A percentile compares a stretch with the other conserved stretches of the same genome.
Conservation (phyloP, 1,140 invertebrate genomes). For the honey bee (Apis mellifera) region DNA sequence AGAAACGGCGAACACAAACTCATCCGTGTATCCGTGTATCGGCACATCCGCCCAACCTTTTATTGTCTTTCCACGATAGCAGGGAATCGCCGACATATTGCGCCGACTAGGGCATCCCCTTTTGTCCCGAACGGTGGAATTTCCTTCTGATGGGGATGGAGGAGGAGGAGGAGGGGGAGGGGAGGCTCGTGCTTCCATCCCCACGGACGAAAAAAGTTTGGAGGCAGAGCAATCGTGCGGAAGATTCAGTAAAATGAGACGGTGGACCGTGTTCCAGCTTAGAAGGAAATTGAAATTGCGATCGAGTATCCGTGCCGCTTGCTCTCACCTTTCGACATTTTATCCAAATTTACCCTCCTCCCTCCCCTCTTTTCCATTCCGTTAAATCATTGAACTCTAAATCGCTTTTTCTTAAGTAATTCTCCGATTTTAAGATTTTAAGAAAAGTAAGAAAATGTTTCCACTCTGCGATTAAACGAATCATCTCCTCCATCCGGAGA, state of each 20-base stretch:
- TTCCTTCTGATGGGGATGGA: slow-evolving; percentile 49
- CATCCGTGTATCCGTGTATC: background rate
- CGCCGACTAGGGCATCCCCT: slow-evolving; percentile 1
- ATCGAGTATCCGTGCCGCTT: background rate
- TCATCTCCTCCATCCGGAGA: too few relatives aligned
- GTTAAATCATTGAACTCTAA: too few relatives aligned
- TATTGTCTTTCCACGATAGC: slow-evolving; percentile 29
- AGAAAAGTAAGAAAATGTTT: too few relatives aligned
- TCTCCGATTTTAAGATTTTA: too few relatives aligned
- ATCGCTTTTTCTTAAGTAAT: too few relatives aligned
- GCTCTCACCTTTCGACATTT: too few relatives aligned
- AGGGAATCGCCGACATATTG: slow-evolving; percentile 49
- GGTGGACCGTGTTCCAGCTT: background rate
- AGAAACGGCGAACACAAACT: background rate
- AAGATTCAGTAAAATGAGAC: slow-evolving; percentile 30
- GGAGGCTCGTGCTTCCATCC: slow-evolving; percentile 15
- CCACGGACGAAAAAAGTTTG: slow-evolving; percentile 44
- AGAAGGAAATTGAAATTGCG: slow-evolving; percentile 29
- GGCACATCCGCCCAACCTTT: background rate
- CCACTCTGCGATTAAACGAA: too few relatives aligned
- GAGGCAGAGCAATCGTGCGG: background rate
- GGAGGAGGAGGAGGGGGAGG: too few relatives aligned
- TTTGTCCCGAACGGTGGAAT: slow-evolving; percentile 33
- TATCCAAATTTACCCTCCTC: too few relatives aligned
- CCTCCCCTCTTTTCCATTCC: too few relatives aligned